phyloP scores from a whole-genome alignment of 2,113 vertebrate species.

The Arenaria interpres region DNA sequence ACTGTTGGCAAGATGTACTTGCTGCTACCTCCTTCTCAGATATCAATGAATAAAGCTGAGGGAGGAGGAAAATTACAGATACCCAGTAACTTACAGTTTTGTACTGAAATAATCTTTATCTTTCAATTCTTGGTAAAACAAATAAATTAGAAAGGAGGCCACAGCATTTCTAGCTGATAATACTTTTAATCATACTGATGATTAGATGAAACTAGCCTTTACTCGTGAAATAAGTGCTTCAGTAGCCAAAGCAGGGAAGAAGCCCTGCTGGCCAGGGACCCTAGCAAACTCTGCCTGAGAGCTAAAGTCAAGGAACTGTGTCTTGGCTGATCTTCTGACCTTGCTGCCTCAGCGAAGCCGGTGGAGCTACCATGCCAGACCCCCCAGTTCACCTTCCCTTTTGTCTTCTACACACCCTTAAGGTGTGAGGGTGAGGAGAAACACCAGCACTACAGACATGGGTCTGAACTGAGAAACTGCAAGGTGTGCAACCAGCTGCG shows the following conservation, averaged over 20 bases:
- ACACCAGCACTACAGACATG: not conserved
- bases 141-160: not conserved
- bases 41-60: not conserved
- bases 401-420: not conserved
- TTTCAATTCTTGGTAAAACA: not conserved
- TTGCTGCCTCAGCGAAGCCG: not conserved
- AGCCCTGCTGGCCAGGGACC: not conserved
- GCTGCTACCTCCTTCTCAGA: not conserved
- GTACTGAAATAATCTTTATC: not conserved
- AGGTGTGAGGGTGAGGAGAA: not conserved
- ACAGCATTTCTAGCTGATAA: not conserved
- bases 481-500: not conserved
- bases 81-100: not conserved
- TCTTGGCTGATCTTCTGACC: not conserved
- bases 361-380: not conserved
- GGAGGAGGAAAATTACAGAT: not conserved
- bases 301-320: not conserved
- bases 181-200: not conserved
- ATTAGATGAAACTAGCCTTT: not conserved
- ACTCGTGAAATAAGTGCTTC: not conserved
- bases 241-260: not conserved
- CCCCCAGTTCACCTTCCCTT: not conserved
- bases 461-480: not conserved
- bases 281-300: not conserved
- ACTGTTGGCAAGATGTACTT: not conserved